These are phyloP conservation scores for Nematolebias whitei DNA, from an alignment of 2,113 vertebrate genomes.

Conservation along the genomic window DNA sequence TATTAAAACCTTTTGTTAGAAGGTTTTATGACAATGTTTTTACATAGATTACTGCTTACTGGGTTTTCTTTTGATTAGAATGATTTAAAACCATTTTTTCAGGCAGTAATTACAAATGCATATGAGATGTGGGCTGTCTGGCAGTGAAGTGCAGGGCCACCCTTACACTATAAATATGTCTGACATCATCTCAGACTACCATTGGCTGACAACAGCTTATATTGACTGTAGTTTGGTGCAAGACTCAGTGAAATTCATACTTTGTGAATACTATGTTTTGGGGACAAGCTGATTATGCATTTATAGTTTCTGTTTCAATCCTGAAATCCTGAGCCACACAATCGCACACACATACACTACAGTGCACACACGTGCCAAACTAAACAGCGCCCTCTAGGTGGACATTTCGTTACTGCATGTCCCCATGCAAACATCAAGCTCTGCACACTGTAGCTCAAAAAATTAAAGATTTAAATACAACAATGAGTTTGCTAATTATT, in stretches of 20 bases:
- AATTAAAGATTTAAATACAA: slow-evolving; percentile 8
- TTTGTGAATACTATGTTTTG: no score
- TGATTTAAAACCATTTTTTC: slow-evolving; percentile 45
- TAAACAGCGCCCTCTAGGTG: slow-evolving; percentile 73
- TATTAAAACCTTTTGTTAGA: background rate
- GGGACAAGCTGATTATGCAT: no score
- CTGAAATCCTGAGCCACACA: background rate
- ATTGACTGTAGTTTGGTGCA: no score
- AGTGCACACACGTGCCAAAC: slow-evolving; percentile 13
- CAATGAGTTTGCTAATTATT: slow-evolving; percentile 6
- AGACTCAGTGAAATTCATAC: no score
- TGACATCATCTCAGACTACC: slow-evolving; percentile 50
- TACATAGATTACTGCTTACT: slow-evolving; percentile 2
- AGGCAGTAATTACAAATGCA: slow-evolving; percentile 51
- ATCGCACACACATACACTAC: no score
- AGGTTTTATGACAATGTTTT: background rate
- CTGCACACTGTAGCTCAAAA: no score
- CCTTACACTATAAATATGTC: slow-evolving; percentile 51
- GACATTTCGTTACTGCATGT: slow-evolving; percentile 51
- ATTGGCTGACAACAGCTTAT: slow-evolving; percentile 15
- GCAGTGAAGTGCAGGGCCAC: slow-evolving; percentile 14
- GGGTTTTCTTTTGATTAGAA: background rate
- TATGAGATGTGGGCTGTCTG: slow-evolving; percentile 52
- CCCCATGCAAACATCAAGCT: slow-evolving; percentile 8
- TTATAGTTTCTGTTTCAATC: background rate